Evolutionary conservation across 1,140 invertebrate genomes (phyloP).

Genomic region (Drosophila willistoni): DNA sequence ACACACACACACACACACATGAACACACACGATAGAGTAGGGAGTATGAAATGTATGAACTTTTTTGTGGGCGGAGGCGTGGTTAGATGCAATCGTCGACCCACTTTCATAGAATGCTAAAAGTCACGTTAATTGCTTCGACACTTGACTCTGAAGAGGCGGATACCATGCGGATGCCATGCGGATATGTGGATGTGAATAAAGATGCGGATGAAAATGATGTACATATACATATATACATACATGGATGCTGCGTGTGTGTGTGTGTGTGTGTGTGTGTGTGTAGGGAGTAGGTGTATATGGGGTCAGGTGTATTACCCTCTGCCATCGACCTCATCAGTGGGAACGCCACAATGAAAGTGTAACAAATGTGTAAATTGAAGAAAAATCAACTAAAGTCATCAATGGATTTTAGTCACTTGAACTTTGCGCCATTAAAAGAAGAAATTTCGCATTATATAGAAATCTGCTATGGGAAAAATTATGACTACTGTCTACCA

Average conservation of each 20-base stretch:
- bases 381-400: not conserved
- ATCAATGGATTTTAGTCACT: not conserved
- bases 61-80: constrained; percentile 45
- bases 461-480: too few relatives aligned
- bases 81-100: constrained; percentile 55
- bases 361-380: constrained; percentile 2
- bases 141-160: constrained; percentile 61
- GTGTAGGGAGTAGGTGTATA: not conserved
- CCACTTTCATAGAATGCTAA: constrained; percentile 42
- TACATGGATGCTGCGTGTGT: not conserved
- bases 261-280: not conserved
- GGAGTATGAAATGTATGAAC: constrained; percentile 44
- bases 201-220: constrained; percentile 21
- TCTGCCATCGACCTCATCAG: constrained; percentile 8
- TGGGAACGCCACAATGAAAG: constrained; percentile 2
- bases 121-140: constrained; percentile 74
- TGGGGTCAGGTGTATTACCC: constrained; percentile 8
- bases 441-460: not conserved
- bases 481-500: not conserved
- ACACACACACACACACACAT: not conserved
- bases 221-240: too few relatives aligned
- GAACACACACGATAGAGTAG: constrained; percentile 24
- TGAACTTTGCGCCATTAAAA: not conserved
- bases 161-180: constrained; percentile 36
- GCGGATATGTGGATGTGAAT: constrained; percentile 38